Evolutionary conservation across 2,113 vertebrate species (phyloP).

Genomic region (Spea multiplicata): DNA sequence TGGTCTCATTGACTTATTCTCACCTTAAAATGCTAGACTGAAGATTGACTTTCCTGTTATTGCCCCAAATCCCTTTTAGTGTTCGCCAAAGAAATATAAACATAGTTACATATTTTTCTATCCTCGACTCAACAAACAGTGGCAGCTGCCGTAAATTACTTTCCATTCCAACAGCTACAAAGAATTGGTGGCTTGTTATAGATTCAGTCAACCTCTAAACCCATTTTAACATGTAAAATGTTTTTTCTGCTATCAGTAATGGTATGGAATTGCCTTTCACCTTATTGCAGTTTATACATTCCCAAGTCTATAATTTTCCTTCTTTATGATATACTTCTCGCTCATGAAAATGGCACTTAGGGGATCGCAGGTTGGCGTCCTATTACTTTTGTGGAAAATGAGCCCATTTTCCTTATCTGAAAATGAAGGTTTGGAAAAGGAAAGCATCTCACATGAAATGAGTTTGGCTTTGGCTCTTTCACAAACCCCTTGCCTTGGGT

Average conservation of each 20-base stretch:
- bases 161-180: slow-evolving; percentile 3
- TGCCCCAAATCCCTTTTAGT: no score
- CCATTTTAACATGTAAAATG: slow-evolving; percentile 44
- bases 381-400: slow-evolving; percentile 44
- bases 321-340: slow-evolving; percentile 43
- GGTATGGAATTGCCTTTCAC: slow-evolving; percentile 47
- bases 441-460: slow-evolving; percentile 35
- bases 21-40: no score
- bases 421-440: slow-evolving; percentile 35
- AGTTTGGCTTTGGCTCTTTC: slow-evolving; percentile 27
- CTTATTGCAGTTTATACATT: slow-evolving; percentile 46
- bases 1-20: no score
- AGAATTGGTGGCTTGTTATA: slow-evolving; percentile 27
- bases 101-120: slow-evolving; percentile 10
- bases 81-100: neutral
- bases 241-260: slow-evolving; percentile 44
- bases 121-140: neutral
- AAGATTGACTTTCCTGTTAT: no score
- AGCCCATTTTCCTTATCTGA: slow-evolving; percentile 46
- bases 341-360: slow-evolving; percentile 47
- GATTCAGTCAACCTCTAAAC: slow-evolving; percentile 44
- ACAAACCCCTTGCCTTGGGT: neutral
- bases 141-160: slow-evolving; percentile 9
- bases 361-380: slow-evolving; percentile 39
- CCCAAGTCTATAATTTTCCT: slow-evolving; percentile 44